Percentiles rank a stretch among this genome's conserved stretches.
Evolutionary conservation across 2,888 invertebrate genomes (phyloP).

Genomic region (Andrena marginata): DNA sequence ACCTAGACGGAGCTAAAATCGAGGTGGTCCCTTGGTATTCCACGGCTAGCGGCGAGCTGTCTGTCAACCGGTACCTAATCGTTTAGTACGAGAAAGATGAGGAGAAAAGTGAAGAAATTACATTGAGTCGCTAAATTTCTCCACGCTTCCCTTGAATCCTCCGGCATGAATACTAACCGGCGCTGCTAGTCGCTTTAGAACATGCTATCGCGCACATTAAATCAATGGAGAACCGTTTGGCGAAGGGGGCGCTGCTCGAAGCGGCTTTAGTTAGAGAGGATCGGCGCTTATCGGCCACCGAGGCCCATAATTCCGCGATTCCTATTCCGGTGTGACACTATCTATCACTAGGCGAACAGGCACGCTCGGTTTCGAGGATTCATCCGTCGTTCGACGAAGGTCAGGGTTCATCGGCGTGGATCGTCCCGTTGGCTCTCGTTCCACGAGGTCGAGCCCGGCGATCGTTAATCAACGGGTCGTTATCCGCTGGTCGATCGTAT

Average conservation of each 20-base stretch:
- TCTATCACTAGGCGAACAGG: conserved; percentile 37
- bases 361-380: conserved; percentile 48
- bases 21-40: background rate
- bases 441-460: conserved; percentile 43
- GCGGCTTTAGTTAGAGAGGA: background rate
- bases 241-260: background rate
- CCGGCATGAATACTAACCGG: too few relatives aligned
- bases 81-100: too few relatives aligned
- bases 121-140: too few relatives aligned
- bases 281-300: background rate
- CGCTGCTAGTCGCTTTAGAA: too few relatives aligned
- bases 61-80: too few relatives aligned
- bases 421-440: conserved; percentile 38
- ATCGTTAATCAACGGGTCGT: conserved; percentile 69
- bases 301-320: conserved; percentile 17
- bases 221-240: background rate
- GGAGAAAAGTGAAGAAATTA: too few relatives aligned
- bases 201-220: background rate
- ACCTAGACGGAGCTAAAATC: background rate
- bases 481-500: conserved; percentile 61
- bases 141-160: too few relatives aligned
- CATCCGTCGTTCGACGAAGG: conserved; percentile 41
- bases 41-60: background rate
- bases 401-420: conserved; percentile 61
- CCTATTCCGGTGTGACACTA: conserved; percentile 42